Percentiles rank a stretch among this genome's conserved stretches.
Conservation (phyloP, 1,140 invertebrate genomes). For the Cheumatopsyche charites region DNA sequence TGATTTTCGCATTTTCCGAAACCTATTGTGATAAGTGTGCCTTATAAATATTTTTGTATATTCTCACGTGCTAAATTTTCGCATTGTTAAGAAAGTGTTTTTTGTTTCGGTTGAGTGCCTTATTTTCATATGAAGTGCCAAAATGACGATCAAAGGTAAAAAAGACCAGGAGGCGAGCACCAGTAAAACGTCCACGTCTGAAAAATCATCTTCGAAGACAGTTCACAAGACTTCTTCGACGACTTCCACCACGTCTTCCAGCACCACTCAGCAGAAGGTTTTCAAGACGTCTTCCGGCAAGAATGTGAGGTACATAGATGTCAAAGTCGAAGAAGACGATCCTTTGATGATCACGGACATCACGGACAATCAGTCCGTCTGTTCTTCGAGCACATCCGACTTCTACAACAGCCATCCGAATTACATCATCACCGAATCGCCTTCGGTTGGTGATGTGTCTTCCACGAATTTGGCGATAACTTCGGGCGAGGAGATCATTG, state of each 20-base stretch:
- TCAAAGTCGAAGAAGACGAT: constrained; percentile 62
- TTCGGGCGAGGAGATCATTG: constrained; percentile 55
- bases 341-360: constrained; percentile 62
- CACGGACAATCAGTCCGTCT: constrained; percentile 58
- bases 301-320: constrained; percentile 60
- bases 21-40: constrained; percentile 27
- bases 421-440: constrained; percentile 62
- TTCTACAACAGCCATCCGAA: constrained; percentile 60
- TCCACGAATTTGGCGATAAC: constrained; percentile 50
- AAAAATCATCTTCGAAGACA: constrained; percentile 8
- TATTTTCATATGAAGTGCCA: constrained; percentile 27
- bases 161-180: constrained; percentile 36
- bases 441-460: constrained; percentile 56
- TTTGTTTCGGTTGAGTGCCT: not conserved
- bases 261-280: constrained; percentile 56
- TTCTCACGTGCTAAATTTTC: constrained; percentile 12
- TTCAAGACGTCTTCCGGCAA: constrained; percentile 56
- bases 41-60: constrained; percentile 16
- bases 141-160: constrained; percentile 47
- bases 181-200: constrained; percentile 35
- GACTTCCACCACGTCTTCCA: constrained; percentile 54
- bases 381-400: constrained; percentile 58
- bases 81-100: not conserved
- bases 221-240: constrained; percentile 24
- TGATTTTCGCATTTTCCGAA: constrained; percentile 8